These are phyloP conservation scores for Sinopyrophorus schimmeli DNA, from an alignment of 2,888 invertebrate genomes.

Conservation along the genomic window DNA sequence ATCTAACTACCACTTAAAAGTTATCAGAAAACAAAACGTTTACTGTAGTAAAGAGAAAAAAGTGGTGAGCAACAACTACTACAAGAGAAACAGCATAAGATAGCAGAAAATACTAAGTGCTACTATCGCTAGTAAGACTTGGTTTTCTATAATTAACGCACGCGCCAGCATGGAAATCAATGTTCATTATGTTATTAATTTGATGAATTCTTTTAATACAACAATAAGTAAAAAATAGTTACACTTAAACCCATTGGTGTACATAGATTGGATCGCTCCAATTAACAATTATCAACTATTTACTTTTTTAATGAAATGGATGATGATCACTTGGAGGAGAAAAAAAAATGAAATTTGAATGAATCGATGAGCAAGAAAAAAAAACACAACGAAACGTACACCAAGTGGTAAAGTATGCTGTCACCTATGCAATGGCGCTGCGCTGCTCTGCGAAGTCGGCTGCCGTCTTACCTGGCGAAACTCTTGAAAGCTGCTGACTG, in stretches of 20 bases:
- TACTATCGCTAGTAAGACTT: constrained; percentile 20
- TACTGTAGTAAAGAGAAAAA: constrained; percentile 8
- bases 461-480: constrained; percentile 94
- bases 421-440: constrained; percentile 60
- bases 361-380: too few species aligned
- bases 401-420: constrained; percentile 52
- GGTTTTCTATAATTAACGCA: constrained; percentile 42
- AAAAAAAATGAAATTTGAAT: too few species aligned
- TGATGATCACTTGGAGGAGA: too few species aligned
- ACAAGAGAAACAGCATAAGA: constrained; percentile 7
- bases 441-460: constrained; percentile 53
- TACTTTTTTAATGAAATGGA: too few species aligned
- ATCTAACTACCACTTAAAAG: constrained; percentile 15
- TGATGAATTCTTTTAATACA: constrained; percentile 29
- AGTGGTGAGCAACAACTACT: constrained; percentile 17
- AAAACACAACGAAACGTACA: constrained; percentile 49
- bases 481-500: constrained; percentile 99
- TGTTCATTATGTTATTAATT: constrained; percentile 31
- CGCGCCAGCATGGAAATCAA: constrained; percentile 59
- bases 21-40: constrained; percentile 1
- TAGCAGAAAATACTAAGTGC: constrained; percentile 22
- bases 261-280: constrained; percentile 42
- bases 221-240: constrained; percentile 42
- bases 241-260: constrained; percentile 51
- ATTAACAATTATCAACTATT: too few species aligned